phyloP scores from a whole-genome alignment of 2,113 vertebrate genomes.

The Cisticola juncidis region DNA sequence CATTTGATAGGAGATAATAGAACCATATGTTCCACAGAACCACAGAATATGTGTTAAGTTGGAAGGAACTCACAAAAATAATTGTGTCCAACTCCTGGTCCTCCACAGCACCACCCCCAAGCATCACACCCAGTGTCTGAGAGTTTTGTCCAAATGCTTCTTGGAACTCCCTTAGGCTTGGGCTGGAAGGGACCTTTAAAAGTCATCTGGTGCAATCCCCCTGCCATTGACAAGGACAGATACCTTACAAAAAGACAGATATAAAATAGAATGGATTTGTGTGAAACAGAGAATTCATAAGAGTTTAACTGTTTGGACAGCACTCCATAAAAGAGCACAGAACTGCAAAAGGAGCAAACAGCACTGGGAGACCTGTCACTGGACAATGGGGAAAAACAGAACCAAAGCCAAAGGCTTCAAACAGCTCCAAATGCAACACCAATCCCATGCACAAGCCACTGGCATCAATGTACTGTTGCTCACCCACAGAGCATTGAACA shows the following conservation, averaged over 20 bases:
- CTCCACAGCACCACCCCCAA: background rate
- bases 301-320: background rate
- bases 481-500: background rate
- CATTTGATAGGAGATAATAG: background rate
- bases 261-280: background rate
- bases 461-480: fast-evolving
- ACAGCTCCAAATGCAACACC: fast-evolving
- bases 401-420: background rate
- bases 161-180: background rate
- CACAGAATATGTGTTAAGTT: background rate
- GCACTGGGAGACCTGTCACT: background rate
- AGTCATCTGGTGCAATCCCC: background rate
- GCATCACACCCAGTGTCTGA: background rate
- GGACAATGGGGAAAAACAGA: background rate
- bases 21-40: background rate
- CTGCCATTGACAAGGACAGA: background rate
- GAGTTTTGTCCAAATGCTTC: background rate
- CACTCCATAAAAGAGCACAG: background rate
- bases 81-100: background rate
- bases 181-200: background rate
- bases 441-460: background rate
- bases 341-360: background rate
- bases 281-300: background rate
- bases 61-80: background rate
- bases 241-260: background rate